Conservation (phyloP, 2,888 invertebrate species). For the Pterobdella sp. region DNA sequence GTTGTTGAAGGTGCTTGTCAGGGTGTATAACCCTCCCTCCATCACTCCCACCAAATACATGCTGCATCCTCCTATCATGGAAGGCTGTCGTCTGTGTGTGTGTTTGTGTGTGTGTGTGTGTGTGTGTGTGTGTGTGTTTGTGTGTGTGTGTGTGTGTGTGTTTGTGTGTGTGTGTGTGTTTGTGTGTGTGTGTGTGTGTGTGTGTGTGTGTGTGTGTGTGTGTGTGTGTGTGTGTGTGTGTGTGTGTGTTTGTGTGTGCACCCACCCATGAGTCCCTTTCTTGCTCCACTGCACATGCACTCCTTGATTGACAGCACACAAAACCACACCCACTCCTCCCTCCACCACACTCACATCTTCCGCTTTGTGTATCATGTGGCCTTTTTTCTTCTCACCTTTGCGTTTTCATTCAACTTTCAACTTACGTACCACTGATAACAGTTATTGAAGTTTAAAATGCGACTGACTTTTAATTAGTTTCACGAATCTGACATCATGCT, state of each 20-base stretch:
- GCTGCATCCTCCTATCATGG: no score
- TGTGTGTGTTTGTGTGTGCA: neutral
- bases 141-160: neutral
- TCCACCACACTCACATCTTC: neutral
- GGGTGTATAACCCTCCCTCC: no score
- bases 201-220: neutral
- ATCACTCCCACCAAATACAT: no score
- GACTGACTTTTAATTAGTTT: no score
- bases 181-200: neutral
- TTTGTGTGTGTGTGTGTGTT: neutral
- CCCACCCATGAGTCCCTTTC: neutral
- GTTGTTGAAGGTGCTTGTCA: no score
- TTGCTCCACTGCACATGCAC: slow-evolving; percentile 2
- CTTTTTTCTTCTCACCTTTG: neutral
- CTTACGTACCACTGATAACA: no score
- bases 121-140: neutral
- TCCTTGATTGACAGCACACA: neutral
- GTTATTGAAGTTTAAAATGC: no score
- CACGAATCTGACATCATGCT: no score
- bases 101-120: no score
- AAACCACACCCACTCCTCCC: neutral
- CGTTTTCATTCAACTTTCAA: neutral
- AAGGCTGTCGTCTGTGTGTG: no score
- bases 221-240: neutral
- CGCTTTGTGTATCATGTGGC: neutral